Base-by-base conservation (phyloP, 2,888 invertebrate species). In the Teleiodes luculella region DNA sequence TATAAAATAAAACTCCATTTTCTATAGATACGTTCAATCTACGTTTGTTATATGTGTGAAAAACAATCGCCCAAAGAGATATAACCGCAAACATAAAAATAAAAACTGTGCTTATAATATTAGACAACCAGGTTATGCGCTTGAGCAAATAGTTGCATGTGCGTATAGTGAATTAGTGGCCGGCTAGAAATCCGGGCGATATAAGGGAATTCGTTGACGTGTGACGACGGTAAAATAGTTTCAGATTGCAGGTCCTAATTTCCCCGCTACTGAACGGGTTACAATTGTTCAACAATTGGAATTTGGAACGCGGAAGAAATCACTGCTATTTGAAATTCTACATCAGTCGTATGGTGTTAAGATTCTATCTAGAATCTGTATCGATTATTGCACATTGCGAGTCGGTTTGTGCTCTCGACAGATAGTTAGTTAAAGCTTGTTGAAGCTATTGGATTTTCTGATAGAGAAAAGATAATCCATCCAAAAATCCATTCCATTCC, bases 181-280 rank as follows among this genome's bases (percentile, higher is more conserved):
- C 3, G 24, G 3, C 24, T 6, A 6, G 24, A 24, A 24, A 24
- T 24, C 6, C 24, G 6, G 24, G 6, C 24, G 6, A 24, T 24
- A 4, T 24, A 6, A 24, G 24, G 24, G 24, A 3, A 3, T 24
- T 43, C 14, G 28, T 43, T 43, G 43, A 28, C 43, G 28, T n/a
- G 43, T 43, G 43, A 43, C 43, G 43, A 43, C 43, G 43, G 43
- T 43, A 10, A 43, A 43, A 43, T 43, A 43, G 43, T 43, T 28
- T n/a, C 24, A 6, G 28, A 13, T 5, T 13, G 20, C n/a, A 43
- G 28, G 43, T 13, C 28, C 43, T 28, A 20, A 20, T 43, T 28
- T 28, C 28, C n/a, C 28, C 43, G 4, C n/a, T 5, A 28, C n/a
- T 10, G 18, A 5, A 33, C n/a, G 11, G 10, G 39, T 39, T 37